Evolutionary conservation across 2,113 vertebrate species (phyloP).

Genomic region (Diphyllodes magnificus): DNA sequence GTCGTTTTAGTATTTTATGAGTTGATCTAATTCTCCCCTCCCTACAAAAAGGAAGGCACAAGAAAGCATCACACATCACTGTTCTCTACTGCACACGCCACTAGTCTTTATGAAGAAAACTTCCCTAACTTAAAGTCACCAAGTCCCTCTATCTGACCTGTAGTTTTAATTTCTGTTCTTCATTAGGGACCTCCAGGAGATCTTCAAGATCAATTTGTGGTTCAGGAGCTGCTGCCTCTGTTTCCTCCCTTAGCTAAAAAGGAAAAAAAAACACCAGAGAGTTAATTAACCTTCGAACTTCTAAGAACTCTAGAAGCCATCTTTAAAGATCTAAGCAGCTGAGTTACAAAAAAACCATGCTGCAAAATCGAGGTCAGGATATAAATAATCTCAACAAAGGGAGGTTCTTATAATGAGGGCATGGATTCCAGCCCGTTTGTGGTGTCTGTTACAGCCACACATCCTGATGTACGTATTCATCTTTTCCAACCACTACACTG

Average conservation of each 20-base stretch:
- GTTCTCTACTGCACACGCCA: background rate
- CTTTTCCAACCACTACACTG: background rate
- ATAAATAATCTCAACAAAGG: background rate
- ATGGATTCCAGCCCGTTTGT: background rate
- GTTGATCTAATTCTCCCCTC: background rate
- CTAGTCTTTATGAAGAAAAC: background rate
- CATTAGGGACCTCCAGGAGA: constrained; percentile 86
- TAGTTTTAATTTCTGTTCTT: constrained; percentile 85
- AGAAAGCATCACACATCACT: background rate
- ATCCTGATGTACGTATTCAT: background rate
- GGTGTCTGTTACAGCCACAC: background rate
- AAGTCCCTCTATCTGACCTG: constrained; percentile 70
- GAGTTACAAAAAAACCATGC: background rate
- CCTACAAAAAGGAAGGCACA: background rate
- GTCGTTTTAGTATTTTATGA: background rate
- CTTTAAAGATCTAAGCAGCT: background rate
- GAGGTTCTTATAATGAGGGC: background rate
- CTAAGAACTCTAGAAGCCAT: background rate
- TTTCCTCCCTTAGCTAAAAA: constrained; percentile 52
- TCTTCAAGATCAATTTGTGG: constrained; percentile 93
- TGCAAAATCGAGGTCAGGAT: background rate
- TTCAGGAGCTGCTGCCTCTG: constrained; percentile 79
- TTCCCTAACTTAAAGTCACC: background rate
- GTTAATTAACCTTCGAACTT: background rate
- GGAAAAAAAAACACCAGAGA: background rate